phyloP scores from a whole-genome alignment of 1,140 invertebrate species.

The Geopemphigus sp. region DNA sequence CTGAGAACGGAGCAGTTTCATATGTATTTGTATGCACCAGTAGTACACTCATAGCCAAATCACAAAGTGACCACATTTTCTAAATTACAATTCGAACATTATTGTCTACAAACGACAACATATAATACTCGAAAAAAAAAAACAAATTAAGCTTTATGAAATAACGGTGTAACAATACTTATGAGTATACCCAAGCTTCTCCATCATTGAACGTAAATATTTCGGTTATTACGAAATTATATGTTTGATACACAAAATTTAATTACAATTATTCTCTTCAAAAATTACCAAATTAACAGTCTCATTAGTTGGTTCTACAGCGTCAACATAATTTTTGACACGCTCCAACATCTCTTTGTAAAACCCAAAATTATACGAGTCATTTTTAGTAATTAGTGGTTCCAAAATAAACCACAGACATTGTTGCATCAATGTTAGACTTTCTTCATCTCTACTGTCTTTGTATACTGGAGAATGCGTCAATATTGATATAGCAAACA shows the following conservation, averaged over 20 bases:
- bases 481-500: slow-evolving; percentile 89
- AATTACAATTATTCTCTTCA: neutral
- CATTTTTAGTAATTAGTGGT: slow-evolving; percentile 86
- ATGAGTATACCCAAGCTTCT: too few relatives aligned
- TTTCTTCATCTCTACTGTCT: slow-evolving; percentile 69
- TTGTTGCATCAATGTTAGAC: slow-evolving; percentile 74
- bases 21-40: slow-evolving; percentile 82
- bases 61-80: slow-evolving; percentile 96
- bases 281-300: slow-evolving; percentile 73
- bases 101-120: neutral
- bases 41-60: slow-evolving; percentile 86
- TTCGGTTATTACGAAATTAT: too few relatives aligned
- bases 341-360: slow-evolving; percentile 90
- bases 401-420: slow-evolving; percentile 93
- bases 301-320: slow-evolving; percentile 77
- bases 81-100: slow-evolving; percentile 57
- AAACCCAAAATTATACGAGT: slow-evolving; percentile 93
- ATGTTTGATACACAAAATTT: too few relatives aligned
- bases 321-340: slow-evolving; percentile 90
- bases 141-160: neutral
- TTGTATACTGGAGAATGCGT: slow-evolving; percentile 86
- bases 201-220: too few relatives aligned
- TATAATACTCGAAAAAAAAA: neutral
- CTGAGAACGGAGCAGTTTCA: slow-evolving; percentile 81
- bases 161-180: too few relatives aligned